Evolutionary conservation across 2,888 invertebrate species (phyloP).

Genomic region (Alitta virens): DNA sequence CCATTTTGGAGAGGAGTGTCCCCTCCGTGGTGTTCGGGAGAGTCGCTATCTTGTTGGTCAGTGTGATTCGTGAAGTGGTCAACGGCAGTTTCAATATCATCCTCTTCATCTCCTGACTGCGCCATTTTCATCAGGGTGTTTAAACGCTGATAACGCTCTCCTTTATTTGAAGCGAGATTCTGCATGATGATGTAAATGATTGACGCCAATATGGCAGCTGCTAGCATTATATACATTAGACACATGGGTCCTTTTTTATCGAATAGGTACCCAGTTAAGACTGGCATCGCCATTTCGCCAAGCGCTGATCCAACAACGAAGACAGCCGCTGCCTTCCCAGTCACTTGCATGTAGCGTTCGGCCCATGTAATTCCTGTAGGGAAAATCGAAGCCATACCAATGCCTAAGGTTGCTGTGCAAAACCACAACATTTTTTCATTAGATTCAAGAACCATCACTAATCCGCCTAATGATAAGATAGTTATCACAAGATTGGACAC

Average conservation of each 20-base stretch:
- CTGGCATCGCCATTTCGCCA: constrained; percentile 57
- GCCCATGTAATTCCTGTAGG: constrained; percentile 59
- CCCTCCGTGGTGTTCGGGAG: not conserved
- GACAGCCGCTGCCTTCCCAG: constrained; percentile 58
- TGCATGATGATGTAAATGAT: constrained; percentile 50
- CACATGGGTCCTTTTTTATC: constrained; percentile 45
- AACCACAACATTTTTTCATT: constrained; percentile 45
- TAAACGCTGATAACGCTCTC: constrained; percentile 30
- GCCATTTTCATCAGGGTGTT: not conserved
- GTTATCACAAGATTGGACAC: constrained; percentile 48
- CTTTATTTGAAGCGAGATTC: constrained; percentile 44
- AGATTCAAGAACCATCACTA: constrained; percentile 35
- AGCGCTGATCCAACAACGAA: constrained; percentile 57
- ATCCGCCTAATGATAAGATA: constrained; percentile 42
- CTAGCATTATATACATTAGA: constrained; percentile 53
- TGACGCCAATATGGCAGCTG: constrained; percentile 37
- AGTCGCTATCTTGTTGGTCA: not conserved
- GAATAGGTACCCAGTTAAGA: constrained; percentile 53
- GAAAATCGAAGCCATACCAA: constrained; percentile 59
- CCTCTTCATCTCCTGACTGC: not conserved
- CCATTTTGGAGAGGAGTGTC: not conserved
- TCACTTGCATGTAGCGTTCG: constrained; percentile 56
- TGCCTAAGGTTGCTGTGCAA: constrained; percentile 54
- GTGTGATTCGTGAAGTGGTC: not conserved
- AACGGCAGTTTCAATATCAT: constrained; percentile 5